These are phyloP conservation scores for Drosophila stalkeri DNA, from an alignment of 2,888 invertebrate species.

Conservation along the genomic window DNA sequence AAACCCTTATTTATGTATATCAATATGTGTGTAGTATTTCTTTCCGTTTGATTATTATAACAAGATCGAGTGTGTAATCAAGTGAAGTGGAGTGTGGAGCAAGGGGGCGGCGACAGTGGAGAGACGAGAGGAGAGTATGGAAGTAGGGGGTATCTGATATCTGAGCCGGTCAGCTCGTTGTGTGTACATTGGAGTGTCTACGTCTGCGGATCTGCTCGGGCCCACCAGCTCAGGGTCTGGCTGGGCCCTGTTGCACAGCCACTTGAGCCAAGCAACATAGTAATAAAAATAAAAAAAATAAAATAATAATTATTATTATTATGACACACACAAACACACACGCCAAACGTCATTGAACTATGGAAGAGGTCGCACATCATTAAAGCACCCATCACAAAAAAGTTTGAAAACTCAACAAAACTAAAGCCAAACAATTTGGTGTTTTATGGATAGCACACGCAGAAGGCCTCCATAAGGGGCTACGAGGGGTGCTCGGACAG, in stretches of 20 bases:
- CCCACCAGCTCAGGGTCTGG: constrained; percentile 55
- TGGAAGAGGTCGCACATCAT: constrained; percentile 70
- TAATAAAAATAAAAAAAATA: constrained; percentile 63
- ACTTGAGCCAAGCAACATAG: constrained; percentile 57
- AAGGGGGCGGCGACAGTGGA: constrained; percentile 1
- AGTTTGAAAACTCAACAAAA: constrained; percentile 38
- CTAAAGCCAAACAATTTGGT: constrained; percentile 19
- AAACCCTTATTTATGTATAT: constrained; percentile 50
- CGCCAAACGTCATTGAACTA: constrained; percentile 78
- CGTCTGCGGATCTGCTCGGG: constrained; percentile 47
- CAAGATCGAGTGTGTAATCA: constrained; percentile 75
- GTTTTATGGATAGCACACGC: constrained; percentile 63
- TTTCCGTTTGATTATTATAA: constrained; percentile 66
- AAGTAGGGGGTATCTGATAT: constrained; percentile 52
- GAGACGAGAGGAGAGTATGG: neutral
- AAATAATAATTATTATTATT: constrained; percentile 60
- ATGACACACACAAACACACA: constrained; percentile 32
- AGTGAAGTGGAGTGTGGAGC: constrained; percentile 37
- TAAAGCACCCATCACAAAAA: constrained; percentile 37
- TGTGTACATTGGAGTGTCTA: constrained; percentile 77
- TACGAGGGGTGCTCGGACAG: neutral
- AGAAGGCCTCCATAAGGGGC: constrained; percentile 36
- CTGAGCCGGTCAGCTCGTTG: constrained; percentile 50
- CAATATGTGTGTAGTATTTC: constrained; percentile 60
- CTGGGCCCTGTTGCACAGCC: constrained; percentile 44